Evolutionary conservation across 2,888 invertebrate species (phyloP).

Genomic region (Hyles lineata): DNA sequence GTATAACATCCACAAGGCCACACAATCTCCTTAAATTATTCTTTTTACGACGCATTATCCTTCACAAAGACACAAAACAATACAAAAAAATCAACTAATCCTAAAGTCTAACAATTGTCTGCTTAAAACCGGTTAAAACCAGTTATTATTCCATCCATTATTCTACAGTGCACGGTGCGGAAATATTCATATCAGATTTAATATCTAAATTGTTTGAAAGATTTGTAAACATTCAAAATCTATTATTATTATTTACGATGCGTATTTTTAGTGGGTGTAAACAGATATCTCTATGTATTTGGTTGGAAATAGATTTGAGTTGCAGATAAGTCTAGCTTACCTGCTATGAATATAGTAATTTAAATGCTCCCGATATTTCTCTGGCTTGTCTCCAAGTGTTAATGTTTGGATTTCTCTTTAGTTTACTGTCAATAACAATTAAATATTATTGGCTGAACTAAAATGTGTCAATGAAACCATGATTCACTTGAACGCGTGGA

Average conservation of each 20-base stretch:
- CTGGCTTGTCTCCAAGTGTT: conserved; percentile 1
- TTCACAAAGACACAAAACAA: conserved; percentile 24
- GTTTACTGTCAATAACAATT: background rate
- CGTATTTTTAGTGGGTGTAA: background rate
- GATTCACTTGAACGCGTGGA: too few relatives aligned
- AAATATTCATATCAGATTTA: background rate
- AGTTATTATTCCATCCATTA: conserved; percentile 4
- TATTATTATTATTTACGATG: conserved; percentile 3
- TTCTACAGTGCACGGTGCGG: background rate
- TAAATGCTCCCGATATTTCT: background rate
- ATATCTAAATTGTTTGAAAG: conserved; percentile 1
- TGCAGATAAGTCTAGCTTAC: conserved; percentile 7
- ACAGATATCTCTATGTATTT: background rate
- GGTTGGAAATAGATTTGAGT: background rate
- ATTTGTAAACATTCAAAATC: conserved; percentile 1
- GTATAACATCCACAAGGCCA: background rate
- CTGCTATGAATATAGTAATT: background rate
- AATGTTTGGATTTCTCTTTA: background rate
- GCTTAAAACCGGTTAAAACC: background rate
- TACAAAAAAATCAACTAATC: background rate
- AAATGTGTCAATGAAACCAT: background rate
- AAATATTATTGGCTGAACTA: background rate
- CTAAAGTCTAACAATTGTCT: background rate
- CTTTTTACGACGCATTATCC: conserved; percentile 4
- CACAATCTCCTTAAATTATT: conserved; percentile 15